Conservation (phyloP, 2,113 vertebrate genomes). For the Gyps fulvus region DNA sequence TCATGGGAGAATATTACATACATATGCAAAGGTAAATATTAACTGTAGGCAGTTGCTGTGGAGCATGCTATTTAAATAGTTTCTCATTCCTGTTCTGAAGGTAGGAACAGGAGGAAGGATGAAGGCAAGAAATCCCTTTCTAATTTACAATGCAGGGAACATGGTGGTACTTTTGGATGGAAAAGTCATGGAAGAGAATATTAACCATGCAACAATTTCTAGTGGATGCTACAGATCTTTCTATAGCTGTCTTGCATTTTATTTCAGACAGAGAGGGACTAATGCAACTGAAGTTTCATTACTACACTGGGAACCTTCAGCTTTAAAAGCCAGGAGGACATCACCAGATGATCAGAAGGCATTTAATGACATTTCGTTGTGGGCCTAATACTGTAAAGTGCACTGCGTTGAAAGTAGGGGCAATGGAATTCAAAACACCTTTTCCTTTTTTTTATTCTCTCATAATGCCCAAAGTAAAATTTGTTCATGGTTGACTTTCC, state of each 20-base stretch:
- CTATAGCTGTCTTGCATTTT: neutral
- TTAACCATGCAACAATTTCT: neutral
- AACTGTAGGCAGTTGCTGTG: neutral
- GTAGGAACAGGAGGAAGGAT: neutral
- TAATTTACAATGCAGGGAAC: neutral
- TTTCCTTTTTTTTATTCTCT: neutral
- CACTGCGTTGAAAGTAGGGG: neutral
- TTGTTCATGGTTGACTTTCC: neutral
- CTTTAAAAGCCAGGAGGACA: neutral
- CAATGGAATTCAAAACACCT: neutral
- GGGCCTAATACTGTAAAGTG: neutral
- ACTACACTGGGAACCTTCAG: neutral
- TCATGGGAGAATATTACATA: slow-evolving; percentile 71
- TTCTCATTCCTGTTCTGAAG: neutral
- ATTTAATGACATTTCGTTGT: neutral
- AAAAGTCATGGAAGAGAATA: neutral
- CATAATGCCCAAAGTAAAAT: neutral
- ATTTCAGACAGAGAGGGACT: neutral
- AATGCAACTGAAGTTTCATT: neutral
- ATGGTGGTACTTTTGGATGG: neutral
- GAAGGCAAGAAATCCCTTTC: neutral
- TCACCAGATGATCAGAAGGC: neutral
- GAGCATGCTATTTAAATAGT: neutral
- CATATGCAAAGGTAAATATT: slow-evolving; percentile 75
- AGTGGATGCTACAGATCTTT: neutral